Evolutionary conservation across 2,797 vertebrate species (phyloP).

Genomic region (Sebastiscus albofasciatus): DNA sequence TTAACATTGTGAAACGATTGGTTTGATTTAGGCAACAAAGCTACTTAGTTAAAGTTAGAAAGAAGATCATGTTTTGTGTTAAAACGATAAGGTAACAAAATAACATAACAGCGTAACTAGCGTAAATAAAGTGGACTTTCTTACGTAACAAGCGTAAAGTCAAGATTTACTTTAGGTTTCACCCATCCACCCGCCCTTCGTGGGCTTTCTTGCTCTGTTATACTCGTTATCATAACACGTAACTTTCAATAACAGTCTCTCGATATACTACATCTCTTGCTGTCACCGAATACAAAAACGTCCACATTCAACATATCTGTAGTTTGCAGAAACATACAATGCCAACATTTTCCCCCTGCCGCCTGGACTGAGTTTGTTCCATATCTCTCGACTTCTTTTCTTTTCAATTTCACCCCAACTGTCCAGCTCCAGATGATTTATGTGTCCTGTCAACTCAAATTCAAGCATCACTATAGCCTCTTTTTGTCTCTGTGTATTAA

Average conservation of each 20-base stretch:
- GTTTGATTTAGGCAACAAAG: not conserved
- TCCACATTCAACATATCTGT: not conserved
- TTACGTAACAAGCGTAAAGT: not conserved
- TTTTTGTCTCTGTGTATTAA: not conserved
- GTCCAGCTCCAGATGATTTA: conserved; percentile 2
- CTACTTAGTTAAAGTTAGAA: not conserved
- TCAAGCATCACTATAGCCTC: not conserved
- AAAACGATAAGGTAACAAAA: accelerated
- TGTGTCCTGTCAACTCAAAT: conserved; percentile 11
- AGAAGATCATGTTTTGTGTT: not conserved
- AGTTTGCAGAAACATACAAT: not conserved
- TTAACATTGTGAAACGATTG: accelerated
- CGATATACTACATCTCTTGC: not conserved
- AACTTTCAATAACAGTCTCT: not conserved
- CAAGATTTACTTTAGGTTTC: accelerated
- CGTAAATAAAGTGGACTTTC: not conserved
- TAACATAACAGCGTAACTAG: too few species aligned
- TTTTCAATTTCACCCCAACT: conserved; percentile 1
- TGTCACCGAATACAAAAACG: not conserved
- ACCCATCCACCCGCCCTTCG: accelerated
- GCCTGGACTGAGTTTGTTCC: not conserved
- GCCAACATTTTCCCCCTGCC: not conserved
- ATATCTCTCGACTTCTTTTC: not conserved
- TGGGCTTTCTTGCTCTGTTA: too few species aligned
- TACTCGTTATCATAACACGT: accelerated